A percentile compares a stretch with the other conserved stretches of the same genome.
phyloP scores from a whole-genome alignment of 2,797 vertebrate species.

The Columba guinea region DNA sequence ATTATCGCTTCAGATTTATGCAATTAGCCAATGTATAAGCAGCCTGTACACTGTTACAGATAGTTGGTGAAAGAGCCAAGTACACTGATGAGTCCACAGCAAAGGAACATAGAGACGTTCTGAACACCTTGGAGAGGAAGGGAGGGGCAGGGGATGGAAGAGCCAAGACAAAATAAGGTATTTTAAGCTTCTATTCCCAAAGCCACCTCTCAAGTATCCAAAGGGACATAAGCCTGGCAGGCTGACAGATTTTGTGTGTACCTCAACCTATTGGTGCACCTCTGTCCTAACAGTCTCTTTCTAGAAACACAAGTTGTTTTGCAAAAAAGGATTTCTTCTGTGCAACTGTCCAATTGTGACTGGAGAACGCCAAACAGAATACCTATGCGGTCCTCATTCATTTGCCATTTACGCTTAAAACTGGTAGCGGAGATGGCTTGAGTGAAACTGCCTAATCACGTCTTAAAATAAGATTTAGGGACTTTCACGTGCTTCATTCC shows the following conservation, averaged over 20 bases:
- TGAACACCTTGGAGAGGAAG: neutral
- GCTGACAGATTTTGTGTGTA: neutral
- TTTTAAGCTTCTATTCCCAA: neutral
- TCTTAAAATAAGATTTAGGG: neutral
- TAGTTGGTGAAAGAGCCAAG: neutral
- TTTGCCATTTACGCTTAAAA: neutral
- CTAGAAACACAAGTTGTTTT: neutral
- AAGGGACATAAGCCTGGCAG: neutral
- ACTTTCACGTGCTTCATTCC: neutral
- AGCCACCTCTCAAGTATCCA: neutral
- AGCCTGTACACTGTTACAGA: neutral
- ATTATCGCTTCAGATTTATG: neutral
- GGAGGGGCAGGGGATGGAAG: neutral
- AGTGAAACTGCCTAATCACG: neutral
- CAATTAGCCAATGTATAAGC: neutral
- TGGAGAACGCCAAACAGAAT: neutral
- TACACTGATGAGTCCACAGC: neutral
- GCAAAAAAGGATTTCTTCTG: neutral
- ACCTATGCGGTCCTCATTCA: neutral
- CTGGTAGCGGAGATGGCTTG: neutral
- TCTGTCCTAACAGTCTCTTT: neutral
- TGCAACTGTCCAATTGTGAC: neutral
- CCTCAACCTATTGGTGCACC: neutral
- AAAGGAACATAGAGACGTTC: neutral
- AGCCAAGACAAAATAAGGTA: neutral